phyloP scores from a whole-genome alignment of 1,140 invertebrate genomes.

The Plectrocnemia conspersa region DNA sequence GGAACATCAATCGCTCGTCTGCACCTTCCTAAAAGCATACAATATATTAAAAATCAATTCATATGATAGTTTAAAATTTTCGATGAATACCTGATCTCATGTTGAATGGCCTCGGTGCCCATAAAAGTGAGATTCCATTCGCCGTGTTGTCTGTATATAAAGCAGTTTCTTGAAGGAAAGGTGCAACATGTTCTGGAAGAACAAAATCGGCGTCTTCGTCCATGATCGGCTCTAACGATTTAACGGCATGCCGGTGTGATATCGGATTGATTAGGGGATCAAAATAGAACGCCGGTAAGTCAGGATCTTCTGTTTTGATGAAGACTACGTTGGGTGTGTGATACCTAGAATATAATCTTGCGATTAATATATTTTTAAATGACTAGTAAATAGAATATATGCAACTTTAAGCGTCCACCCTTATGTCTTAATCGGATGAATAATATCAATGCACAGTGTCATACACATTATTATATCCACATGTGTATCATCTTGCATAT shows the following conservation, averaged over 20 bases:
- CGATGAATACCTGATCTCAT: conserved; percentile 71
- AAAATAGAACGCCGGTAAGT: conserved; percentile 99
- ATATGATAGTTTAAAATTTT: not conserved
- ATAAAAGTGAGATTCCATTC: conserved; percentile 96
- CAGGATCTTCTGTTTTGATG: conserved; percentile 99
- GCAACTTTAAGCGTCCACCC: conserved; percentile 27
- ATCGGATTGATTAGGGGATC: conserved; percentile 99
- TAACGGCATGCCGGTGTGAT: conserved; percentile 87
- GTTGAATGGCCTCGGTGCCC: conserved; percentile 97
- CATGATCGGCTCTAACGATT: conserved; percentile 76
- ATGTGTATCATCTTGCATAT: not conserved
- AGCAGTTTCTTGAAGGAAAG: conserved; percentile 91
- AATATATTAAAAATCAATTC: not conserved
- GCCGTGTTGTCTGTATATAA: conserved; percentile 98
- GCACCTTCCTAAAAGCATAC: conserved; percentile 56
- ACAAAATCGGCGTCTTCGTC: conserved; percentile 96
- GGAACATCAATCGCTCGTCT: conserved; percentile 95
- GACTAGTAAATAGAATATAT: conserved; percentile 21
- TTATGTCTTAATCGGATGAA: conserved; percentile 16
- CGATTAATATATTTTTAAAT: conserved; percentile 5
- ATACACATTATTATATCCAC: conserved; percentile 14
- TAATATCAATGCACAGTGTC: conserved; percentile 25
- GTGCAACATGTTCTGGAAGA: conserved; percentile 82
- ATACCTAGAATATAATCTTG: conserved; percentile 68
- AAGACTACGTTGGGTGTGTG: conserved; percentile 98